Conservation (phyloP, 23 tunicate species). For the Botrylloides violaceus region DNA sequence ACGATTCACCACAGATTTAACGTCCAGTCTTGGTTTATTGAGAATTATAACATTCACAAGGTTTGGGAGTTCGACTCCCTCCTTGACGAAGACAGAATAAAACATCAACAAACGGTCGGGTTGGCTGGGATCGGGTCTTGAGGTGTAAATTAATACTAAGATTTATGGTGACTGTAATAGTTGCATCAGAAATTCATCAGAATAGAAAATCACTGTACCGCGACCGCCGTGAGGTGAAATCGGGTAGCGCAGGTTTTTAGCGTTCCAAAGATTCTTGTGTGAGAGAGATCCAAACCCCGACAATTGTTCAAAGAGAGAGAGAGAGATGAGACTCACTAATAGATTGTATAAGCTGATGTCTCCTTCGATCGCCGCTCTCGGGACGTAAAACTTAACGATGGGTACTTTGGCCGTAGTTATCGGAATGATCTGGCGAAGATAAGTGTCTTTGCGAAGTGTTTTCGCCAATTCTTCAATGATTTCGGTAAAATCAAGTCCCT, state of each 20-base stretch:
- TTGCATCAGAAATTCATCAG: too few relatives aligned
- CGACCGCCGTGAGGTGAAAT: too few relatives aligned
- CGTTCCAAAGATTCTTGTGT: too few relatives aligned
- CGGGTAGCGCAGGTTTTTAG: too few relatives aligned
- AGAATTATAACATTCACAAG: too few relatives aligned
- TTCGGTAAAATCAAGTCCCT: slow-evolving; percentile 37
- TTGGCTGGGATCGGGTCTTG: not conserved
- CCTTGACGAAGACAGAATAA: not conserved
- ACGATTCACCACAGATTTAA: too few relatives aligned
- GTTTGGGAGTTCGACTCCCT: too few relatives aligned
- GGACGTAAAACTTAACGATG: slow-evolving; percentile 82
- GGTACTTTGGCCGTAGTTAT: slow-evolving; percentile 98
- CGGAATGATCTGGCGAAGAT: slow-evolving; percentile 48
- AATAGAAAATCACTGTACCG: too few relatives aligned
- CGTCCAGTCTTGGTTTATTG: too few relatives aligned
- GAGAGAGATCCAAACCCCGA: too few relatives aligned
- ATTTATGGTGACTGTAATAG: too few relatives aligned
- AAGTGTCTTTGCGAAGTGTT: slow-evolving; percentile 32
- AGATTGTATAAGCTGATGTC: slow-evolving; percentile 92
- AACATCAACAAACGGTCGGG: not conserved
- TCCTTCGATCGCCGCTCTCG: slow-evolving; percentile 51
- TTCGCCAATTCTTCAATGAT: slow-evolving; percentile 65
- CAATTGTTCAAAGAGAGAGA: too few relatives aligned
- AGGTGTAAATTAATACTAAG: not conserved
- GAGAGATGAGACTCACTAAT: slow-evolving; percentile 67